A percentile compares a stretch with the other conserved stretches of the same genome.
These are phyloP conservation scores for Agonopterix alstromeriana DNA, from an alignment of 2,888 invertebrate genomes.

Conservation along the genomic window DNA sequence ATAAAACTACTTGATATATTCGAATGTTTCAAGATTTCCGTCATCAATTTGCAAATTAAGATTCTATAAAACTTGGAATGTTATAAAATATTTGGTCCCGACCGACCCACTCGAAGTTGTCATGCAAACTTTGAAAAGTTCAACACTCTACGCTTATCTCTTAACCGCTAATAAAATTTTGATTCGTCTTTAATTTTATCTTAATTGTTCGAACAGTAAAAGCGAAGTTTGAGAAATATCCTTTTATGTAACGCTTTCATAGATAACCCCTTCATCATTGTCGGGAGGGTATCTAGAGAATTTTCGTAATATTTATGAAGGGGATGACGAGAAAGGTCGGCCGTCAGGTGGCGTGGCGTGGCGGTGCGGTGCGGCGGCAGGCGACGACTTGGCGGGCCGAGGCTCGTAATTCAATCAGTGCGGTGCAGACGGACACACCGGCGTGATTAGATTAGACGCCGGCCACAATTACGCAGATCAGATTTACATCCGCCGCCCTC, in stretches of 20 bases:
- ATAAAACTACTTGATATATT: background rate
- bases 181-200: conserved; percentile 71
- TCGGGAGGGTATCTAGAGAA: too few species aligned
- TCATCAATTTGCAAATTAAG: background rate
- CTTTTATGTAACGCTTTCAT: conserved; percentile 37
- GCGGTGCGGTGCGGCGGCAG: background rate
- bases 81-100: conserved; percentile 36
- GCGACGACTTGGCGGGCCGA: conserved; percentile 6
- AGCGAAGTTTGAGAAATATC: conserved; percentile 55
- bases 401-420: conserved; percentile 57
- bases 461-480: conserved; percentile 73
- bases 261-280: conserved; percentile 19
- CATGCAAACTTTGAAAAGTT: conserved; percentile 57
- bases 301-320: too few species aligned
- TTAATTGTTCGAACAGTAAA: conserved; percentile 64
- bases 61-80: conserved; percentile 18
- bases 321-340: background rate
- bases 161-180: conserved; percentile 67
- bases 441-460: conserved; percentile 68
- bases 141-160: conserved; percentile 69
- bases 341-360: background rate
- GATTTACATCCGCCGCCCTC: conserved; percentile 50
- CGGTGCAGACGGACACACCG: conserved; percentile 62
- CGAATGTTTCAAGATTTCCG: background rate
- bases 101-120: conserved; percentile 10